Percentiles rank a stretch among this genome's conserved stretches.
phyloP scores from a whole-genome alignment of 2,797 vertebrate species.

The Typhlichthys subterraneus region DNA sequence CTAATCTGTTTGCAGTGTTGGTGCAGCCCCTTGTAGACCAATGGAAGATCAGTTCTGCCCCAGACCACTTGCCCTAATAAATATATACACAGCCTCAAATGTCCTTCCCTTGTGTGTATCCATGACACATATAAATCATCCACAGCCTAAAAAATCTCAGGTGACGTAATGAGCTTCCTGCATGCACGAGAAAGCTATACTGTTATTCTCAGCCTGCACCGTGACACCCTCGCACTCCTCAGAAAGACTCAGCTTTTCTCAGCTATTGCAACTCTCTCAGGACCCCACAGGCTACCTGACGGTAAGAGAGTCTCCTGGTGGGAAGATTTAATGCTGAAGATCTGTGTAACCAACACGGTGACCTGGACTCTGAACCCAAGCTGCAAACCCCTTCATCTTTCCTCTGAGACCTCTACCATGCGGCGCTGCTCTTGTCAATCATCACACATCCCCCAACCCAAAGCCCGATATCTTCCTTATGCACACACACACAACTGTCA shows the following conservation, averaged over 20 bases:
- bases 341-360: slow-evolving; percentile 1
- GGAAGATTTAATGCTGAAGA: slow-evolving; percentile 27
- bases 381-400: slow-evolving; percentile 22
- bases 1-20: slow-evolving; percentile 19
- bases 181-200: slow-evolving; percentile 18
- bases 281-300: slow-evolving; percentile 14
- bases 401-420: slow-evolving; percentile 13
- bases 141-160: slow-evolving; percentile 14
- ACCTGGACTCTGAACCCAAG: slow-evolving; percentile 31
- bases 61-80: slow-evolving; percentile 23
- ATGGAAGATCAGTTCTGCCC: slow-evolving; percentile 23
- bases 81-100: slow-evolving; percentile 32
- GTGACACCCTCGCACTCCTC: slow-evolving; percentile 6
- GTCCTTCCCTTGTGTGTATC: slow-evolving; percentile 13
- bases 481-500: slow-evolving; percentile 11
- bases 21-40: slow-evolving; percentile 27
- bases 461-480: slow-evolving; percentile 1
- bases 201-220: slow-evolving; percentile 7
- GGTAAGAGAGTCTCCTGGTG: slow-evolving; percentile 12
- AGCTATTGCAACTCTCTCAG: slow-evolving; percentile 26
- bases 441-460: slow-evolving; percentile 4
- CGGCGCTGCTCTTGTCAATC: slow-evolving; percentile 15
- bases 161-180: slow-evolving; percentile 17
- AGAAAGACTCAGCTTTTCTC: slow-evolving; percentile 14
- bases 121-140: slow-evolving; percentile 13